Conservation (phyloP, 2,113 vertebrate species). For the Globicephala melas region DNA sequence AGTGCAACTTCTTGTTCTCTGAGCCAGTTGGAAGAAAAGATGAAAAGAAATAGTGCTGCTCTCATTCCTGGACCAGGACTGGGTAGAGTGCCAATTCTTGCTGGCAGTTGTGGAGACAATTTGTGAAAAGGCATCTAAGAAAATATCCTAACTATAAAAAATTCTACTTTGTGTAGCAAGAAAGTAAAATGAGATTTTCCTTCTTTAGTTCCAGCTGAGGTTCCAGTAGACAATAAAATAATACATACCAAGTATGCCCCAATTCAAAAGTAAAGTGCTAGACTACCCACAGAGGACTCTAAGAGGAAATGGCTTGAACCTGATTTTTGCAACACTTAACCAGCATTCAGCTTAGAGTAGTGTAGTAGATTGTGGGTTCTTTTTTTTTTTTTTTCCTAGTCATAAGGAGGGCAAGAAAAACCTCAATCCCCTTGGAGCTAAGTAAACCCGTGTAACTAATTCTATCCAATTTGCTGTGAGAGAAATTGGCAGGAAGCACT, state of each 20-base stretch:
- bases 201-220: background rate
- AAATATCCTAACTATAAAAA: background rate
- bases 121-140: constrained; percentile 2
- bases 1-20: background rate
- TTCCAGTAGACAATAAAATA: background rate
- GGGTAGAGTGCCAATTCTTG: background rate
- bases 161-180: background rate
- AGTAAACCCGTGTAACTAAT: background rate
- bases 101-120: background rate
- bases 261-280: background rate
- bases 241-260: background rate
- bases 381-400: background rate
- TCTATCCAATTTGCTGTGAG: background rate
- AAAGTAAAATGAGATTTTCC: background rate
- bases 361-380: background rate
- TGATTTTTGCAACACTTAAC: background rate
- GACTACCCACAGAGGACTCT: background rate
- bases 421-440: background rate
- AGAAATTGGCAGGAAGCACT: background rate
- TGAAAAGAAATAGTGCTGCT: background rate
- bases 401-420: background rate
- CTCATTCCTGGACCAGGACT: background rate
- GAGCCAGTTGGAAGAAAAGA: background rate
- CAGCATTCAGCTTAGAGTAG: background rate
- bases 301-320: background rate